These are phyloP conservation scores for Sussaba pulchella DNA, from an alignment of 2,888 invertebrate species.

Conservation along the genomic window DNA sequence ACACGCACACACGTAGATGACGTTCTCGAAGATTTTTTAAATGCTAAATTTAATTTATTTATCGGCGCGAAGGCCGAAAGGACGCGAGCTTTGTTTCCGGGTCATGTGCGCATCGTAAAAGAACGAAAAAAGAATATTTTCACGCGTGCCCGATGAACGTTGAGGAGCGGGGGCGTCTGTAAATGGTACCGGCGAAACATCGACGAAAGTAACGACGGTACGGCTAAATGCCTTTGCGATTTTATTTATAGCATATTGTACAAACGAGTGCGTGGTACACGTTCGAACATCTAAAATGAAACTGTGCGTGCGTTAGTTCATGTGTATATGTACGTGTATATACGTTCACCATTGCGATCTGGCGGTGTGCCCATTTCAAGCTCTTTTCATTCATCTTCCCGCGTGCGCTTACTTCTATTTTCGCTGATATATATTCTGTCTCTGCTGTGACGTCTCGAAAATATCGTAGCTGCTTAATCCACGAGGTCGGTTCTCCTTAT, in stretches of 20 bases:
- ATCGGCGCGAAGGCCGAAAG: background rate
- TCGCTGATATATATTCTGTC: too few relatives aligned
- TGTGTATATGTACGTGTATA: slow-evolving; percentile 20
- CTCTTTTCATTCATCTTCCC: slow-evolving; percentile 68
- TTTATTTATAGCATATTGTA: slow-evolving; percentile 39
- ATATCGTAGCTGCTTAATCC: too few relatives aligned
- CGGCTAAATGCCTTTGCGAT: slow-evolving; percentile 22
- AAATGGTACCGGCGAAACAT: background rate
- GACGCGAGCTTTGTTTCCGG: slow-evolving; percentile 2
- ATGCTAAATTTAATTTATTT: background rate
- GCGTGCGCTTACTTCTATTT: slow-evolving; percentile 30
- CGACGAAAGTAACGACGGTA: background rate
- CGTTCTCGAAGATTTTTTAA: background rate
- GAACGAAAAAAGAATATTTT: slow-evolving; percentile 11
- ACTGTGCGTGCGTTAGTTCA: background rate
- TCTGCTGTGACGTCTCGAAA: too few relatives aligned
- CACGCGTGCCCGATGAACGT: background rate
- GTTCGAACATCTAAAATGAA: slow-evolving; percentile 13
- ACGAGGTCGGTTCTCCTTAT: too few relatives aligned
- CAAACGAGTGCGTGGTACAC: slow-evolving; percentile 28
- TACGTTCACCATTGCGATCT: slow-evolving; percentile 43
- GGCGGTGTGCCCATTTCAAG: slow-evolving; percentile 65
- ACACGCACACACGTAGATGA: background rate
- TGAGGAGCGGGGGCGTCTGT: slow-evolving; percentile 14
- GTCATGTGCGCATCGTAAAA: slow-evolving; percentile 12